A percentile compares a stretch with the other conserved stretches of the same genome.
phyloP scores from a whole-genome alignment of 2,113 vertebrate genomes.

The Felis chaus region DNA sequence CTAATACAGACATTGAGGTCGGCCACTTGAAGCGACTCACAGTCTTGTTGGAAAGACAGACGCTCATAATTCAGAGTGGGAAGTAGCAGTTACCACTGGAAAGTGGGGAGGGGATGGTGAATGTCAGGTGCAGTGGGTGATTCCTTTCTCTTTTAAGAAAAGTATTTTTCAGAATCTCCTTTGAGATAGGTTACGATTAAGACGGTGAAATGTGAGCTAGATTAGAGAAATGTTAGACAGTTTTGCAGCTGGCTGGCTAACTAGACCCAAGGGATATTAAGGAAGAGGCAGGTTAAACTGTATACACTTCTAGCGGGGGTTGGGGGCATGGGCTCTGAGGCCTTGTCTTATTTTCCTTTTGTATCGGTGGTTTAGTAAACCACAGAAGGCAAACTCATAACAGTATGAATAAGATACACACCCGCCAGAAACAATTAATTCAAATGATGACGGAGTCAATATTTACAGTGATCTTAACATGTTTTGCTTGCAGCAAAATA shows the following conservation, averaged over 20 bases:
- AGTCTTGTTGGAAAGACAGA: background rate
- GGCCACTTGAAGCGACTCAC: background rate
- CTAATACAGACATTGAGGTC: background rate
- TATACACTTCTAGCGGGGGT: background rate
- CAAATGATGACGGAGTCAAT: background rate
- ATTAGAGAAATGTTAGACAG: background rate
- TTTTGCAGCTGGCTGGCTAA: slow-evolving; percentile 46
- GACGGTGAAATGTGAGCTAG: slow-evolving; percentile 3
- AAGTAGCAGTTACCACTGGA: background rate
- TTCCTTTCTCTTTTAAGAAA: slow-evolving; percentile 46
- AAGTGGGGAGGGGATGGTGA: background rate
- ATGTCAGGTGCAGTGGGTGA: background rate
- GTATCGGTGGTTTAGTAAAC: background rate
- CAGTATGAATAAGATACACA: background rate
- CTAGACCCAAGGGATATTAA: slow-evolving; percentile 32
- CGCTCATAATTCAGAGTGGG: background rate
- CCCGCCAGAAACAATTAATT: slow-evolving; percentile 19
- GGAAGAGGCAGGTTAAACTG: slow-evolving; percentile 15
- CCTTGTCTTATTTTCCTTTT: background rate
- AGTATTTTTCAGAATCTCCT: slow-evolving; percentile 46
- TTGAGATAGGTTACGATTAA: slow-evolving; percentile 33
- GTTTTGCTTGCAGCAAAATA: background rate
- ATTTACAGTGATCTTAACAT: background rate
- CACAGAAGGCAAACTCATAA: background rate
- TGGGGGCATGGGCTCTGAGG: background rate